A percentile compares a stretch with the other conserved stretches of the same genome.
Evolutionary conservation across 2,888 invertebrate species (phyloP).

Genomic region (Limenitis camilla): DNA sequence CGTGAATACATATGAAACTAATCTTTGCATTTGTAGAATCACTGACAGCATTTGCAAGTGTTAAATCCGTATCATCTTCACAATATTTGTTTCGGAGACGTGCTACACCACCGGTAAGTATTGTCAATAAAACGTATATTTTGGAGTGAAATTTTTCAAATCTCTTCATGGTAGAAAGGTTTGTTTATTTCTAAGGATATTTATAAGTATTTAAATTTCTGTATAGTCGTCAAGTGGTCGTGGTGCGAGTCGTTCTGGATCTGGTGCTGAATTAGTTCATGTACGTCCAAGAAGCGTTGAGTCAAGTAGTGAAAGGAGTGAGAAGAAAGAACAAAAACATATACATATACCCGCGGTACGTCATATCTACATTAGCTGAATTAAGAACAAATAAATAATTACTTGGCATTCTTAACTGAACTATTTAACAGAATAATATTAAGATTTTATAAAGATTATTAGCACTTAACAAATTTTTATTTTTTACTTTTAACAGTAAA

Average conservation of each 20-base stretch:
- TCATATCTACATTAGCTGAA: too few relatives aligned
- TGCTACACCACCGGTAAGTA: constrained; percentile 44
- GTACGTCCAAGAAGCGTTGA: constrained; percentile 66
- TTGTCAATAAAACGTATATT: neutral
- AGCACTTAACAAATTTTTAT: neutral
- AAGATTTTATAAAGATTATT: too few relatives aligned
- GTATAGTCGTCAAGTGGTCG: constrained; percentile 50
- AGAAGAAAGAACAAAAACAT: constrained; percentile 29
- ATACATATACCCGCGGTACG: constrained; percentile 20
- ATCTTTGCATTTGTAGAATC: constrained; percentile 24
- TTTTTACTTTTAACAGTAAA: too few relatives aligned
- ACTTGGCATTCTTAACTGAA: too few relatives aligned
- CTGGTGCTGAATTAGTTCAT: constrained; percentile 57
- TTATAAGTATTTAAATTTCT: neutral
- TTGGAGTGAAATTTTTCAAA: too few relatives aligned
- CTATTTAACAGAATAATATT: too few relatives aligned
- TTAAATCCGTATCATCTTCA: constrained; percentile 30
- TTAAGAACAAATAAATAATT: too few relatives aligned
- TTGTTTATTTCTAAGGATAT: too few relatives aligned
- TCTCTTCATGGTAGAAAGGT: too few relatives aligned
- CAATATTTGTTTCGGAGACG: constrained; percentile 37
- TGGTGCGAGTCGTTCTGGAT: constrained; percentile 42
- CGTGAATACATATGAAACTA: neutral
- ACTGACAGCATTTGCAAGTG: constrained; percentile 9
- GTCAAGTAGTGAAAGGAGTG: constrained; percentile 54